Conservation (phyloP, 2,797 vertebrate species). For the Gadopsis marmoratus region DNA sequence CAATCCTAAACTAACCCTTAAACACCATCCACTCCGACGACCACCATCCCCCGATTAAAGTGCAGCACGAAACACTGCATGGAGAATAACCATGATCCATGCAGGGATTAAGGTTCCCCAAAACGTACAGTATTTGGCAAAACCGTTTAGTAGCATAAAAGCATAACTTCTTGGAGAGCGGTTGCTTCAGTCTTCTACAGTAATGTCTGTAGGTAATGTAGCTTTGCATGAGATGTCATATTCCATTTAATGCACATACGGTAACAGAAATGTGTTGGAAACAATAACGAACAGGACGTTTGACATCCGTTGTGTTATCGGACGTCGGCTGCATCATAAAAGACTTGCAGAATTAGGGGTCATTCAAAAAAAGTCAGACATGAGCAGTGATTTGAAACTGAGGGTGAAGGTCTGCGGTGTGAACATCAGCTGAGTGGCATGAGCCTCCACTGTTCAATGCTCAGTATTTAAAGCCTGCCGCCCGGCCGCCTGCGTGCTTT, state of each 20-base stretch:
- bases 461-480: constrained; percentile 68
- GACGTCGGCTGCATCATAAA: not conserved
- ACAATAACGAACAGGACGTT: not conserved
- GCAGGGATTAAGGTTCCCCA: not conserved
- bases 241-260: not conserved
- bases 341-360: not conserved
- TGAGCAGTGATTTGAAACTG: constrained; percentile 39
- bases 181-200: not conserved
- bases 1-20: not conserved
- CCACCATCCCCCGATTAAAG: not conserved
- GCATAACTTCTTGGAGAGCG: not conserved
- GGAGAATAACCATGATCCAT: not conserved
- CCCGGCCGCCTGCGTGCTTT: constrained; percentile 62
- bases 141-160: not conserved
- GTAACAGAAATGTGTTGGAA: not conserved
- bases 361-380: not conserved
- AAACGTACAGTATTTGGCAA: not conserved
- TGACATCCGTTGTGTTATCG: not conserved
- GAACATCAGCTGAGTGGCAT: constrained; percentile 64
- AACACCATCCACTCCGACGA: not conserved
- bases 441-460: constrained; percentile 58
- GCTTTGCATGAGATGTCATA: not conserved
- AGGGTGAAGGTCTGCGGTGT: constrained; percentile 67
- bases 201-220: not conserved
- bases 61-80: not conserved